phyloP scores from a whole-genome alignment of 2,888 invertebrate species.

The Hofmannophila pseudospretella region DNA sequence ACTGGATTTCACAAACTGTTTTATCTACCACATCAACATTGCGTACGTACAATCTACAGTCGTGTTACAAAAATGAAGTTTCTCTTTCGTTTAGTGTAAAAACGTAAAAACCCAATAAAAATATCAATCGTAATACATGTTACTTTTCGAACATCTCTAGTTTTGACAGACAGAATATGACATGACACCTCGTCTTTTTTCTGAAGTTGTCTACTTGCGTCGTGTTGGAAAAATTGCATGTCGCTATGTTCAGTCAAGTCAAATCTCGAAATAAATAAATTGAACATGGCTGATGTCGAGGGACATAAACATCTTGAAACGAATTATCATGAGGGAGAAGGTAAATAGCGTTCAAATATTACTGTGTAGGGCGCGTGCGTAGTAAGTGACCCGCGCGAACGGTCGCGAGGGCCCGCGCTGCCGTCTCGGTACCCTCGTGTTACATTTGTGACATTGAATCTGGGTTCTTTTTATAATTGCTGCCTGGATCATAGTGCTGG shows the following conservation, averaged over 20 bases:
- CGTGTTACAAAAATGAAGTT: no score
- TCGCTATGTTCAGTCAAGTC: conserved; percentile 75
- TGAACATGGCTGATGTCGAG: conserved; percentile 74
- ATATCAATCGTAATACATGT: no score
- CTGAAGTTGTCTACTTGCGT: conserved; percentile 59
- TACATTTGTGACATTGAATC: conserved; percentile 74
- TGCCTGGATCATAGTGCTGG: conserved; percentile 71
- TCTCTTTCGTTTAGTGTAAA: no score
- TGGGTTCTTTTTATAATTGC: conserved; percentile 76
- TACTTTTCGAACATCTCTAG: no score
- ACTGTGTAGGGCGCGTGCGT: conserved; percentile 55
- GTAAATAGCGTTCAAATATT: conserved; percentile 71
- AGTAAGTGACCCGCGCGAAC: conserved; percentile 51
- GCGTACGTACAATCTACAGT: no score
- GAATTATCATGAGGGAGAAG: conserved; percentile 72
- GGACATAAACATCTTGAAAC: conserved; percentile 71
- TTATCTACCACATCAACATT: no score
- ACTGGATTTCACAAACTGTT: no score
- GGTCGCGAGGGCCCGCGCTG: conserved; percentile 43
- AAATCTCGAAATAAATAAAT: conserved; percentile 72
- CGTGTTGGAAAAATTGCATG: conserved; percentile 71
- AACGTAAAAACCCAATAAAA: no score
- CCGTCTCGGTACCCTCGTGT: conserved; percentile 61
- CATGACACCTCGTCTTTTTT: conserved; percentile 55
- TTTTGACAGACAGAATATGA: conserved; percentile 45